Evolutionary conservation across 2,113 vertebrate species (phyloP).

Genomic region (Psammodynastes pulverulentus): DNA sequence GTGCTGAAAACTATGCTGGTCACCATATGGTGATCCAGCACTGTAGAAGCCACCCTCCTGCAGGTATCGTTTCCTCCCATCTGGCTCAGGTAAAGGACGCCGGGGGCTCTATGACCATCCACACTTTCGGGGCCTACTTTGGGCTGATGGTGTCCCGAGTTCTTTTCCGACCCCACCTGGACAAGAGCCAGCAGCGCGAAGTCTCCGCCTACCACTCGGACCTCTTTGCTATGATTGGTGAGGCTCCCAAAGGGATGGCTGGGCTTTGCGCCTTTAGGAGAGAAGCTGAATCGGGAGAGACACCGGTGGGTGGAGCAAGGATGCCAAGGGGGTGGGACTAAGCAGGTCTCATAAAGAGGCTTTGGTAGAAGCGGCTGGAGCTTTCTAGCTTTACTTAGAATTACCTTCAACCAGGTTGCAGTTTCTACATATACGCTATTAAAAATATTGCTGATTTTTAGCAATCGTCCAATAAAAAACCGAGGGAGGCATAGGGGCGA

Average conservation of each 20-base stretch:
- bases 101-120: constrained; percentile 89
- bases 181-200: constrained; percentile 74
- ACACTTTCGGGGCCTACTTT: constrained; percentile 91
- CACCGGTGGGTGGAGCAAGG: background rate
- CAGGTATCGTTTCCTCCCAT: accelerated
- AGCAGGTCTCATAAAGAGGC: background rate
- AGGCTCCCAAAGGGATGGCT: background rate
- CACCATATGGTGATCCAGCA: background rate
- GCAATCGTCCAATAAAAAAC: background rate
- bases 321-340: background rate
- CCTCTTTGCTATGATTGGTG: constrained; percentile 88
- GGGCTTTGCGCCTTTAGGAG: background rate
- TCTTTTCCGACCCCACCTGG: constrained; percentile 71
- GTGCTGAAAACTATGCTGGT: background rate
- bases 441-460: background rate
- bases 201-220: constrained; percentile 75
- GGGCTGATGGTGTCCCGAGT: constrained; percentile 82
- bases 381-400: background rate
- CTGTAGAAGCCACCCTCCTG: background rate
- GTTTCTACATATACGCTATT: background rate
- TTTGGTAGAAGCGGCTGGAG: background rate
- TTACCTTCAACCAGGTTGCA: background rate
- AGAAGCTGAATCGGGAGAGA: background rate
- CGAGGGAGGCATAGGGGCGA: background rate
- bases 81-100: constrained; percentile 79